Conservation (phyloP, 2,888 invertebrate genomes). For the Gastrophysa polygoni region DNA sequence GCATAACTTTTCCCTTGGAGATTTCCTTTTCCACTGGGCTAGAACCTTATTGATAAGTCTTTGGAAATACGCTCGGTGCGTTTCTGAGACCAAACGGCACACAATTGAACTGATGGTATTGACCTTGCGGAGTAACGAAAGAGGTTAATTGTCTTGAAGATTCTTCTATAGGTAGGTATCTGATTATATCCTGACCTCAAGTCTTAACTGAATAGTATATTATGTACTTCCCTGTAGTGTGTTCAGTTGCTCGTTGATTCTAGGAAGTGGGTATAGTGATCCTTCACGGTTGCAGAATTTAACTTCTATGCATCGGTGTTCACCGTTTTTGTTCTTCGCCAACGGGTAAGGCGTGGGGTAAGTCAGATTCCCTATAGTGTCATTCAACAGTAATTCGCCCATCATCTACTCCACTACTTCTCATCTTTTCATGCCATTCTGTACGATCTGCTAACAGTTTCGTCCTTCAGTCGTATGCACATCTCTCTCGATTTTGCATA, state of each 20-base stretch:
- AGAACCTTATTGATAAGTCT: constrained; percentile 28
- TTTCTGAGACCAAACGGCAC: constrained; percentile 32
- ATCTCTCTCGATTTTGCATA: background rate
- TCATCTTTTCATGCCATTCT: background rate
- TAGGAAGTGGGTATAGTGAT: constrained; percentile 46
- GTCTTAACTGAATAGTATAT: constrained; percentile 47
- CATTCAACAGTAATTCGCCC: background rate
- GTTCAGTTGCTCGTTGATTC: constrained; percentile 46
- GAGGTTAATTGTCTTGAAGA: constrained; percentile 45
- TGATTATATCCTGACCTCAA: constrained; percentile 45
- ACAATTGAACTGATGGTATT: constrained; percentile 47
- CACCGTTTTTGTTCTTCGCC: constrained; percentile 37
- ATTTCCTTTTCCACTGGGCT: constrained; percentile 23
- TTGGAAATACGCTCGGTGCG: constrained; percentile 48
- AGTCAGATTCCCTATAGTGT: background rate
- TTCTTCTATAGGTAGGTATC: constrained; percentile 41
- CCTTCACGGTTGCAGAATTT: constrained; percentile 45
- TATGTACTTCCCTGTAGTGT: constrained; percentile 36
- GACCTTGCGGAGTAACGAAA: constrained; percentile 46
- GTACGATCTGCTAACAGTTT: background rate
- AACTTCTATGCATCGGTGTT: constrained; percentile 41
- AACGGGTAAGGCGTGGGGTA: constrained; percentile 20
- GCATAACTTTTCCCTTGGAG: constrained; percentile 12
- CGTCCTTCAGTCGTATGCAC: background rate
- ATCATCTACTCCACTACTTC: background rate